A percentile compares a stretch with the other conserved stretches of the same genome.
phyloP scores from a whole-genome alignment of 2,113 vertebrate species.

The Atractosteus spatula region DNA sequence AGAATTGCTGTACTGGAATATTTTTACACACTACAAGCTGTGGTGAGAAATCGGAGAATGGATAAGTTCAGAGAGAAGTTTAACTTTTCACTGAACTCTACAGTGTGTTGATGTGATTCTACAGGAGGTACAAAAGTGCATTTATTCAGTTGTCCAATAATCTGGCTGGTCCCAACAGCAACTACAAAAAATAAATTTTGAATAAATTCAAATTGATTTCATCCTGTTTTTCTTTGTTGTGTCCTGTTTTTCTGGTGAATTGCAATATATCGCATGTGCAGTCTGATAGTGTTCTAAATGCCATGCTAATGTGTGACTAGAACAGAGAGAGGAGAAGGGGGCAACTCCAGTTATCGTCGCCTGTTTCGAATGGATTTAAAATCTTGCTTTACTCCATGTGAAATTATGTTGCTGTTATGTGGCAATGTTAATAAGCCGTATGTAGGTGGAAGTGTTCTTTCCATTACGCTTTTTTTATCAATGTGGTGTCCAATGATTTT shows the following conservation, averaged over 20 bases:
- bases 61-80: conserved; percentile 36
- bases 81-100: conserved; percentile 27
- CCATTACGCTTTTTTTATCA: too few relatives aligned
- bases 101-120: conserved; percentile 25
- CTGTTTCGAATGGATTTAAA: too few relatives aligned
- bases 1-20: conserved; percentile 60
- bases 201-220: conserved; percentile 58
- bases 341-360: too few relatives aligned
- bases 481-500: too few relatives aligned
- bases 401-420: too few relatives aligned
- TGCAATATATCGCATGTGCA: too few relatives aligned
- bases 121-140: conserved; percentile 44
- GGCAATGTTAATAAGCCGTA: too few relatives aligned
- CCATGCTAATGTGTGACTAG: too few relatives aligned
- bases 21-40: conserved; percentile 36
- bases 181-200: conserved; percentile 71
- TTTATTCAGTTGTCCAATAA: conserved; percentile 72
- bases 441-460: too few relatives aligned
- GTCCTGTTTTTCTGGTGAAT: neutral
- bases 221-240: neutral
- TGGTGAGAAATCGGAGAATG: conserved; percentile 20
- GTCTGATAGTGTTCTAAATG: too few relatives aligned
- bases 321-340: too few relatives aligned
- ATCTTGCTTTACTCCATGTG: too few relatives aligned
- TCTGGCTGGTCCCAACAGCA: conserved; percentile 73